Conservation (phyloP, 1,140 invertebrate species). For the Leucophenga varia region DNA sequence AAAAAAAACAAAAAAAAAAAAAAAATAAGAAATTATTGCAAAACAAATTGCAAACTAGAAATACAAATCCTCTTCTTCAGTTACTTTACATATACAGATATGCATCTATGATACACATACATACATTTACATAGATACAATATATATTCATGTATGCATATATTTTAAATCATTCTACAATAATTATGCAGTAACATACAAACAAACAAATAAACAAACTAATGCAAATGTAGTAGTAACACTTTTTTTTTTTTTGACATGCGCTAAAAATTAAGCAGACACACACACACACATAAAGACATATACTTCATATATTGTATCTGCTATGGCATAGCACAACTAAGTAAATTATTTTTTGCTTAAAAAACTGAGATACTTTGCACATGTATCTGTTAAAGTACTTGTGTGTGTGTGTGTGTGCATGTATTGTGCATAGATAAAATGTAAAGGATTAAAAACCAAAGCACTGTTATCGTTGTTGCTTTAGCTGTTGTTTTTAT, state of each 20-base stretch:
- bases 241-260: slow-evolving; percentile 30
- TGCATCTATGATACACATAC: no score
- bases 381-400: slow-evolving; percentile 11
- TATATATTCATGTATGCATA: no score
- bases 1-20: slow-evolving; percentile 4
- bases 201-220: slow-evolving; percentile 9
- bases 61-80: no score
- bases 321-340: slow-evolving; percentile 11
- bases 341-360: slow-evolving; percentile 49
- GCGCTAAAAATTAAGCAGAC: slow-evolving; percentile 46
- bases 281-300: slow-evolving; percentile 15
- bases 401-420: no score
- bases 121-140: no score
- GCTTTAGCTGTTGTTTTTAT: background rate
- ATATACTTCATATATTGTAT: no score
- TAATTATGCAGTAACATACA: slow-evolving; percentile 41
- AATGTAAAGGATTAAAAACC: slow-evolving; percentile 49
- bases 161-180: no score
- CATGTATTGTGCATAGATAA: no score
- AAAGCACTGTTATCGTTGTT: slow-evolving; percentile 24
- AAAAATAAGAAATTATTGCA: no score
- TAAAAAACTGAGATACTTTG: no score
- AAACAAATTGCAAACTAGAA: slow-evolving; percentile 23
- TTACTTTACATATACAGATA: no score
- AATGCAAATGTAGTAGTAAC: no score